These are phyloP conservation scores for Mimumesa dahlbomi DNA, from an alignment of 2,888 invertebrate species.

Conservation along the genomic window DNA sequence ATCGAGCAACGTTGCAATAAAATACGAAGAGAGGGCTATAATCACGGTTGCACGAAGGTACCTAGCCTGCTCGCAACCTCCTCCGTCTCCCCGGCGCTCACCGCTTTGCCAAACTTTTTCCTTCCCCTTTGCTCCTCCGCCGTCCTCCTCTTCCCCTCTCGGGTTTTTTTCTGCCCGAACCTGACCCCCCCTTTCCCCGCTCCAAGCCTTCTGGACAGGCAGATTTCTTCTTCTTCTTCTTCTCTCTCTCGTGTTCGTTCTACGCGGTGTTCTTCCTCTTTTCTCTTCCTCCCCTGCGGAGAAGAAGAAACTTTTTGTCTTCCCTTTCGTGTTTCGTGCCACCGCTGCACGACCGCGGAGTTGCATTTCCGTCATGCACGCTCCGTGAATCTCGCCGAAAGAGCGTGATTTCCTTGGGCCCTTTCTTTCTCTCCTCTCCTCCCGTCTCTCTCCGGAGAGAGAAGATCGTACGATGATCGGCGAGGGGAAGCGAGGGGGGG, in stretches of 20 bases:
- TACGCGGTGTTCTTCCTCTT: constrained; percentile 21
- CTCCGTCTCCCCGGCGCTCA: constrained; percentile 42
- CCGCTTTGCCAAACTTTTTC: constrained; percentile 36
- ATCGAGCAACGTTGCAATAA: constrained; percentile 69
- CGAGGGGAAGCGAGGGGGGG: no score
- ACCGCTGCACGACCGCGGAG: constrained; percentile 55
- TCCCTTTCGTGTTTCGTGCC: constrained; percentile 51
- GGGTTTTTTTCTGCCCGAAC: not conserved
- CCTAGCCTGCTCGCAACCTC: constrained; percentile 57
- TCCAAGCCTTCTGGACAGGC: not conserved
- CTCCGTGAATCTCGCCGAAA: constrained; percentile 62
- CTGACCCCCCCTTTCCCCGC: not conserved
- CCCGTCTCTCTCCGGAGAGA: not conserved
- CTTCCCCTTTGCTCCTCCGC: constrained; percentile 36
- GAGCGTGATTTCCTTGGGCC: constrained; percentile 58
- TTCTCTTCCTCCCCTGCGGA: constrained; percentile 36
- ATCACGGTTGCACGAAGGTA: constrained; percentile 69
- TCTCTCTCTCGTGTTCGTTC: constrained; percentile 38
- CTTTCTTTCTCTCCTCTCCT: constrained; percentile 20
- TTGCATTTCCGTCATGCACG: constrained; percentile 66
- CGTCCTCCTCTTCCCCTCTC: not conserved
- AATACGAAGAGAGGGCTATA: constrained; percentile 75
- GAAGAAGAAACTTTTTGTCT: constrained; percentile 41
- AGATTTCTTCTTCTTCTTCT: constrained; percentile 42
- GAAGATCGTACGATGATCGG: no score